Evolutionary conservation across 2,888 invertebrate species (phyloP).

Genomic region (Trichogramma evanescens): DNA sequence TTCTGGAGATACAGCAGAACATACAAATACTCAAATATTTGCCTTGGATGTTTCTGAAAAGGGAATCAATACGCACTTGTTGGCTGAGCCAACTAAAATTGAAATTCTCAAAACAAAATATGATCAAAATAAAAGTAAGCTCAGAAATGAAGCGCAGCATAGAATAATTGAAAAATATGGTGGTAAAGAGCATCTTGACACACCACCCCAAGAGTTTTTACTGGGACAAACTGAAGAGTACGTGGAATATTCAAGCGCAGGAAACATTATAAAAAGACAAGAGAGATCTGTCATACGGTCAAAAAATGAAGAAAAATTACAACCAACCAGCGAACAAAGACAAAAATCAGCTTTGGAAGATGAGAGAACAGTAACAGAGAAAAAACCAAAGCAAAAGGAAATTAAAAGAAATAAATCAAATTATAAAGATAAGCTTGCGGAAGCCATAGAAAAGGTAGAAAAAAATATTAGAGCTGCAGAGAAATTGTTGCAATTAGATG

Average conservation of each 20-base stretch:
- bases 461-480: conserved; percentile 57
- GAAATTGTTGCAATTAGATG: conserved; percentile 65
- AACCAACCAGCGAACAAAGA: conserved; percentile 17
- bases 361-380: conserved; percentile 18
- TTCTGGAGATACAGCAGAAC: conserved; percentile 86
- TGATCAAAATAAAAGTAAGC: conserved; percentile 79
- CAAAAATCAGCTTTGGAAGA: conserved; percentile 25
- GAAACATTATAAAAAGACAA: conserved; percentile 73
- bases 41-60: conserved; percentile 95
- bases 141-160: conserved; percentile 77
- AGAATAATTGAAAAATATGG: conserved; percentile 90
- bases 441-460: conserved; percentile 62
- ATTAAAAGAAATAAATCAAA: conserved; percentile 22
- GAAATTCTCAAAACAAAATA: conserved; percentile 87
- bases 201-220: conserved; percentile 79
- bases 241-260: conserved; percentile 89
- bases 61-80: conserved; percentile 88
- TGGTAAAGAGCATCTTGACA: conserved; percentile 84
- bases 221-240: conserved; percentile 94
- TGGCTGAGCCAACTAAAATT: conserved; percentile 96
- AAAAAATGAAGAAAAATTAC: conserved; percentile 73
- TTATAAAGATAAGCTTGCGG: conserved; percentile 27
- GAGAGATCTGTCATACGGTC: conserved; percentile 80
- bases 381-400: conserved; percentile 27
- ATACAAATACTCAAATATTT: conserved; percentile 88